Base-by-base conservation (phyloP, 2,113 vertebrate species). In the Paralichthys olivaceus region DNA sequence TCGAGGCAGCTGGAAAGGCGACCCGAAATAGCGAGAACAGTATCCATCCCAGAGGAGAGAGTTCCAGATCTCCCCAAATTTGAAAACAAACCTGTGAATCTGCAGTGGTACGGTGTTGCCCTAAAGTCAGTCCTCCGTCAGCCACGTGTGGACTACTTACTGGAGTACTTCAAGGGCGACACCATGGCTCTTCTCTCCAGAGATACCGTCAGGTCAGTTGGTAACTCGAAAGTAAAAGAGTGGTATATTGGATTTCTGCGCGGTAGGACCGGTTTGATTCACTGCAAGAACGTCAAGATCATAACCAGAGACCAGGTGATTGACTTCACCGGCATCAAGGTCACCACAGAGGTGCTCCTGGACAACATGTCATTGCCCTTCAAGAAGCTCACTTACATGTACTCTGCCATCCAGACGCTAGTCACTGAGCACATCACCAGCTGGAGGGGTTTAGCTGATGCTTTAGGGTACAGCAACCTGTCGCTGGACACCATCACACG, bases 111-210 rank as follows among this genome's bases (percentile, higher is more conserved):
- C 0, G 97, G 96, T 5, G 92, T 98, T 23, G 94, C 96, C 23
- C 69, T 98, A 54, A 99, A 99, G 91, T 93, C 96, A 6, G 96
- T 99, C 29, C 77, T 98, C 63, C 95, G 97, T 69, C 96, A 99
- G 89, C 95, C 91, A 20, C 96, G 94, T 54, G 95, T 96, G 47
- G 96, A 97, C 0, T 98, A 99, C 85, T 95, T 99, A 32, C 89
- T 99, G 77, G 97, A 99, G 74, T 99, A 99, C 91, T 97, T 99
- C 85, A 99, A 97, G 92, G 98, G 98, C 0, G 98, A 99, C 80
- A 98, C 95, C 1, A 91, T 99, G 83, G 97, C 95, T 34, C 93
- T 99, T 84, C 94, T 99, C 43, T 96, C 96, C 22, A 94, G 93
- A 90, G 93, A 96, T 19, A 96, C 95, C 1, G 92, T 99, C n/a